Conservation (phyloP, 2,113 vertebrate species). For the Phrynocephalus versicolor region DNA sequence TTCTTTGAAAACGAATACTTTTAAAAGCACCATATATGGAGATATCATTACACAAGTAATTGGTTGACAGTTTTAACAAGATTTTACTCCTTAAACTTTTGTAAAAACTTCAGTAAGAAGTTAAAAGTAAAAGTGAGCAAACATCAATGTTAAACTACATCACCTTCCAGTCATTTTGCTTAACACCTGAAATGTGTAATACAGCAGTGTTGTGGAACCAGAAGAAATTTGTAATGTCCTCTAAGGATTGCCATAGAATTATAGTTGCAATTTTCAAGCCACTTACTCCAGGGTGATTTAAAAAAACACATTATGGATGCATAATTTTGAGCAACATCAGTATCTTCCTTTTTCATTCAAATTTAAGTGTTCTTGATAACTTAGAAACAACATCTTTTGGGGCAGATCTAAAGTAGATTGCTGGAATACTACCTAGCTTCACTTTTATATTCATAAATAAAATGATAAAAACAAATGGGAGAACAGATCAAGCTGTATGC, state of each 20-base stretch:
- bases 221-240: conserved; percentile 34
- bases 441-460: conserved; percentile 4
- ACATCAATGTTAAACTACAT: conserved; percentile 25
- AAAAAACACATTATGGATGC: not conserved
- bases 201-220: conserved; percentile 43
- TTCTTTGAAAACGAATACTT: too few species aligned
- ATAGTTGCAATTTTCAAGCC: not conserved
- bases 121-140: conserved; percentile 27
- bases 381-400: not conserved
- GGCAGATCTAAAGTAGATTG: not conserved
- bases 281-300: not conserved
- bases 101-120: conserved; percentile 10
- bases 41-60: not conserved
- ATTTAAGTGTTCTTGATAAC: not conserved
- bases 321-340: not conserved
- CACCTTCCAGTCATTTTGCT: conserved; percentile 44
- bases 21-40: not conserved
- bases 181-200: conserved; percentile 44
- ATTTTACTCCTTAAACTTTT: conserved; percentile 14
- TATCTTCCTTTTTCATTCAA: not conserved
- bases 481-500: not conserved
- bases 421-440: not conserved
- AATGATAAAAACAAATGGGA: conserved; percentile 36
- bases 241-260: conserved; percentile 23
- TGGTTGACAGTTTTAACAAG: conserved; percentile 13